Conservation (phyloP, 2,888 invertebrate genomes). For the Antheraea assamensis region DNA sequence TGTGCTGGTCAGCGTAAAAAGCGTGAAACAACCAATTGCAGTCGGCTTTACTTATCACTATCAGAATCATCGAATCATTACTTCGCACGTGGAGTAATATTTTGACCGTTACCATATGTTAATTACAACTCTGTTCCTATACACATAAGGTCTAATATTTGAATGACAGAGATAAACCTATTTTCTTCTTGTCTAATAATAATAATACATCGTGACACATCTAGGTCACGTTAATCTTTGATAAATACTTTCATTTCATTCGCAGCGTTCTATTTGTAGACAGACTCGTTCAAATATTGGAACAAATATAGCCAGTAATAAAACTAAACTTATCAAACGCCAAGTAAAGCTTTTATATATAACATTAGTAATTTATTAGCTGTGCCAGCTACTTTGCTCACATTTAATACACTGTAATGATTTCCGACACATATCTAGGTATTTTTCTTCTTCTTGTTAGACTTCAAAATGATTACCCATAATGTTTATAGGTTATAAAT, state of each 20-base stretch:
- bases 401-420: neutral
- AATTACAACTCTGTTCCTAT: conserved; percentile 11
- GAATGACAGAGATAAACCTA: neutral
- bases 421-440: too few species aligned
- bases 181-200: conserved; percentile 5
- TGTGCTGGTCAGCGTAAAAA: neutral
- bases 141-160: conserved; percentile 2
- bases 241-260: conserved; percentile 19
- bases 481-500: too few species aligned
- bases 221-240: conserved; percentile 19
- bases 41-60: neutral
- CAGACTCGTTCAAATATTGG: conserved; percentile 10
- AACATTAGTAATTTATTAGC: neutral
- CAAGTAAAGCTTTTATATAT: neutral
- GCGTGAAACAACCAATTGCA: neutral
- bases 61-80: neutral
- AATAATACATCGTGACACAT: conserved; percentile 1
- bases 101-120: neutral
- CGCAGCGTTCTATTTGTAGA: conserved; percentile 7
- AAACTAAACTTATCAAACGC: neutral
- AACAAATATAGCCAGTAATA: neutral
- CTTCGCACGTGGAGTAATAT: conserved; percentile 1
- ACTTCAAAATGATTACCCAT: too few species aligned
- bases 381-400: too few species aligned
- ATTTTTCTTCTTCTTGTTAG: too few species aligned